Base-by-base conservation (phyloP, 2,888 invertebrate species). In the Euclidia mi region DNA sequence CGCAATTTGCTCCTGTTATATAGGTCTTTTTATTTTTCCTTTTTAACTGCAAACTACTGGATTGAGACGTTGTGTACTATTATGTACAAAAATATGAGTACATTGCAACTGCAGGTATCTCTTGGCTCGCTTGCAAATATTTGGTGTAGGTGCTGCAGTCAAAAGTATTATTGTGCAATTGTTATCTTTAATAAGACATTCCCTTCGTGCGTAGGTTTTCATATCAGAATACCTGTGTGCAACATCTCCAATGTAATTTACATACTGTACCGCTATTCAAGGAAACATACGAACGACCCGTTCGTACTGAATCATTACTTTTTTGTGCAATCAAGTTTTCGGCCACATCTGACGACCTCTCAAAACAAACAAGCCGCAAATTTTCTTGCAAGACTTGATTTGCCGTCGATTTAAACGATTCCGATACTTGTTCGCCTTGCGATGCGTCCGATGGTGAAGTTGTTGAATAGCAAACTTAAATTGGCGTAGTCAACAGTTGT, bases 221-320 rank as follows among this genome's bases (percentile, higher is more conserved):
- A 67, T 77, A 72, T 78, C 78, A 74, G 71, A 81, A 66, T 82
- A 81, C 79, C 71, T 73, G 65, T 76, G 81, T 81, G 82, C 82
- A 82, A 83, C 84, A 84, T 85, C 85, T 84, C 70, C 70, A 70
- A 70, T 71, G 76, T 78, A 79, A 90, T 92, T 91, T 91, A 85
- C 88, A 92, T 92, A 89, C 80, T 81, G 82, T 91, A 90, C 92
- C 92, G 92, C 90, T 92, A 92, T 88, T 81, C 88, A 84, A 82
- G 86, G 81, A 84, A 87, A 78, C 76, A 81, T 75, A 74, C 57
- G 72, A 69, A 76, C 75, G 83, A 82, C 86, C 79, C 82, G 87
- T 84, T 82, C 76, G 69, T 82, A 76, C 79, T 81, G 86, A 87
- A 89, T 89, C 85, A 88, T 89, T 86, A 85, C 77, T 76, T 87